These are phyloP conservation scores for Hippasteria phrygiana DNA, from an alignment of 53 echinoderm and acorn worm genomes.

Conservation along the genomic window DNA sequence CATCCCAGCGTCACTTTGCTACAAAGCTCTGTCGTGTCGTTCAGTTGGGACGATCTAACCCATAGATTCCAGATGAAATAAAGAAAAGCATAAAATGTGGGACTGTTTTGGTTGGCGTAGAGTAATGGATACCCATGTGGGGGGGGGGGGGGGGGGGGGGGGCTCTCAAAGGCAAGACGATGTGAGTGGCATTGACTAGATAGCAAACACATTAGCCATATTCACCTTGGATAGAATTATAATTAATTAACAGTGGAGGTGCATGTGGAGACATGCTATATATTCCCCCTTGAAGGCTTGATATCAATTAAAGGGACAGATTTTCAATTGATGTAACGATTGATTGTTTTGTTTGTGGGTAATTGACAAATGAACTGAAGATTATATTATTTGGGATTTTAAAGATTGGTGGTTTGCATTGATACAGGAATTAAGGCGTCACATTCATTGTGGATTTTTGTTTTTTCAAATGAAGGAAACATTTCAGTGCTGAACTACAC, in stretches of 20 bases:
- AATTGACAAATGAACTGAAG: conserved; percentile 18
- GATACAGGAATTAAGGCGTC: too few species aligned
- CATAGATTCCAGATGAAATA: conserved; percentile 5
- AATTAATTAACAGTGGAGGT: conserved; percentile 1
- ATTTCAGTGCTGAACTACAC: too few species aligned
- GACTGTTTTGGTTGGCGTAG: not conserved
- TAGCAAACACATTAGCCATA: conserved; percentile 6
- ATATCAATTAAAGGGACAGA: conserved; percentile 13
- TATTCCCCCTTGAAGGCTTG: too few species aligned
- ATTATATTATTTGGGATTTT: too few species aligned
- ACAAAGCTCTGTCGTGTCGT: conserved; percentile 15
- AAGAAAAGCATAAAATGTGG: conserved; percentile 15
- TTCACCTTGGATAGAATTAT: conserved; percentile 21
- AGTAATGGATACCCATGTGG: conserved; percentile 20
- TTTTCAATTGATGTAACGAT: not conserved
- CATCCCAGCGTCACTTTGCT: not conserved
- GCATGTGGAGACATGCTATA: not conserved
- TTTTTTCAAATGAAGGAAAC: too few species aligned
- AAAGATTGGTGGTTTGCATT: not conserved
- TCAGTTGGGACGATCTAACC: not conserved
- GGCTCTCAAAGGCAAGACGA: not conserved
- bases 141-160: not conserved
- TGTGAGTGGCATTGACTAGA: not conserved
- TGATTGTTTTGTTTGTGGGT: conserved; percentile 1
- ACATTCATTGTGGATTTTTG: not conserved